phyloP scores from a whole-genome alignment of 2,888 invertebrate genomes.

The Cataglyphis livida region DNA sequence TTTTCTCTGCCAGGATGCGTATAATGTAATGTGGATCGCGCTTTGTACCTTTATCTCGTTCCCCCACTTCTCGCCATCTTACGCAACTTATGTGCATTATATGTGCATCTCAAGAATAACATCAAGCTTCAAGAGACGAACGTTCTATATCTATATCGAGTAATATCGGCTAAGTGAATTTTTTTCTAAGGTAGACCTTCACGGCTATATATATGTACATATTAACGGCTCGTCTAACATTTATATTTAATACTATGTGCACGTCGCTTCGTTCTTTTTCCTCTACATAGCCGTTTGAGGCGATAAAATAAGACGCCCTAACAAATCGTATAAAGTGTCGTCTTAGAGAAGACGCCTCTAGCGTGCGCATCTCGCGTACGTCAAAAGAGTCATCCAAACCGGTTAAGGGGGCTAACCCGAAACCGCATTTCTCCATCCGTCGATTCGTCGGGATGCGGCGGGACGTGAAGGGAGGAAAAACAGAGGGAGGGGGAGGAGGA shows the following conservation, averaged over 20 bases:
- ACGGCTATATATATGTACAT: not conserved
- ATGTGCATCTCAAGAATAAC: conserved; percentile 9
- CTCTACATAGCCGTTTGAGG: conserved; percentile 31
- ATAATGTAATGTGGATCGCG: conserved; percentile 14
- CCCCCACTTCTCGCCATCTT: conserved; percentile 12
- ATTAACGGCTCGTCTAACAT: conserved; percentile 33
- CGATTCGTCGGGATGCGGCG: not conserved
- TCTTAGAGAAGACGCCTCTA: conserved; percentile 33
- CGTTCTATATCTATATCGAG: conserved; percentile 24
- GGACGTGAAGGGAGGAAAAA: not conserved
- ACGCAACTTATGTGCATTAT: conserved; percentile 29
- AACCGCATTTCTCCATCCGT: conserved; percentile 46
- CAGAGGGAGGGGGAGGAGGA: not conserved
- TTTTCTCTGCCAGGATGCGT: not conserved
- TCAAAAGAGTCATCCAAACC: conserved; percentile 54
- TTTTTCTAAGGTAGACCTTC: conserved; percentile 38
- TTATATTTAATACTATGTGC: conserved; percentile 41
- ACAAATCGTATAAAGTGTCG: conserved; percentile 34
- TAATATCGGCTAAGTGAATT: not conserved
- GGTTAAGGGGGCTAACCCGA: conserved; percentile 46
- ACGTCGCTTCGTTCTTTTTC: not conserved
- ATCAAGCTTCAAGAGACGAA: conserved; percentile 22
- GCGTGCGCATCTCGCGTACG: conserved; percentile 40
- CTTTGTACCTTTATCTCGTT: not conserved
- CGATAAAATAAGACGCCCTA: conserved; percentile 45